phyloP scores from a whole-genome alignment of 2,888 invertebrate genomes.

The Salticus scenicus region DNA sequence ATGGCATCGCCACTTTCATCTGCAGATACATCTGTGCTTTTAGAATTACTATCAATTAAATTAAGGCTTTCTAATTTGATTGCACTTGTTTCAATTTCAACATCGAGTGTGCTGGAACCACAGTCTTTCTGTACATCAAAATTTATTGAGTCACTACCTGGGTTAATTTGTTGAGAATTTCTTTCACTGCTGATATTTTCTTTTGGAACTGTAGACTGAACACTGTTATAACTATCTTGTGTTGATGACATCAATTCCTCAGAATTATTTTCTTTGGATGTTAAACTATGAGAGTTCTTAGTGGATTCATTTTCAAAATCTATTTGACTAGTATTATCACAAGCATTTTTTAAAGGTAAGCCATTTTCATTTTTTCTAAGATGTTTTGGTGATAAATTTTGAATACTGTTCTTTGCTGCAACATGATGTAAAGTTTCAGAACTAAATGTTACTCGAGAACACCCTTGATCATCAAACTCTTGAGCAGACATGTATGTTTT shows the following conservation, averaged over 20 bases:
- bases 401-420: neutral
- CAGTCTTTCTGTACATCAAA: neutral
- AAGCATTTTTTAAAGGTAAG: neutral
- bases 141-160: neutral
- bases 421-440: neutral
- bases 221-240: neutral
- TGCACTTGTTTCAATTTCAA: neutral
- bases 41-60: slow-evolving; percentile 22
- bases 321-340: slow-evolving; percentile 27
- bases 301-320: neutral
- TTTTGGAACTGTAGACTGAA: neutral
- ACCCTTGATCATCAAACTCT: slow-evolving; percentile 44
- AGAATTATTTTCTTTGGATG: neutral
- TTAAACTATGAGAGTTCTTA: neutral
- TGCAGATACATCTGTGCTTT: slow-evolving; percentile 30
- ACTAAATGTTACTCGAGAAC: neutral
- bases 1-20: slow-evolving; percentile 46
- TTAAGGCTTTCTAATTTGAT: neutral
- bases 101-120: neutral
- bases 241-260: neutral
- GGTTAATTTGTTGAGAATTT: neutral
- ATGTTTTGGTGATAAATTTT: neutral
- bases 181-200: neutral
- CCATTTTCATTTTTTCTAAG: neutral
- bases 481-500: slow-evolving; percentile 60